Percentiles rank a stretch among this genome's conserved stretches.
These are phyloP conservation scores for Vesta saturnalis DNA, from an alignment of 2,888 invertebrate species.

Conservation along the genomic window DNA sequence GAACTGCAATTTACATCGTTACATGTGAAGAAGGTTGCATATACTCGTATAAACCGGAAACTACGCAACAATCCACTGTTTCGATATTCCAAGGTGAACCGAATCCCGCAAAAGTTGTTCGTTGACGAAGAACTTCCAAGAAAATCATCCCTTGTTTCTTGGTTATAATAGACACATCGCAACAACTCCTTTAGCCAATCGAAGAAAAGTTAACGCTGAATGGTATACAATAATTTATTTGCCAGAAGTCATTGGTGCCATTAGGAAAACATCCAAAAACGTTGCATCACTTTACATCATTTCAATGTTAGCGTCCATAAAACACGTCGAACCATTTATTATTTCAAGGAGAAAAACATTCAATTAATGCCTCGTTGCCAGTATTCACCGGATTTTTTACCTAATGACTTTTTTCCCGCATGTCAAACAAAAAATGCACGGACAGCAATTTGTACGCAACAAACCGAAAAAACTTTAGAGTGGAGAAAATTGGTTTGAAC, in stretches of 20 bases:
- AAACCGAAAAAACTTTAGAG: too few relatives aligned
- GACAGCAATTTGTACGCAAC: too few relatives aligned
- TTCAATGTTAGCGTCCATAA: too few relatives aligned
- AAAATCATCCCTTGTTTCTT: conserved; percentile 16
- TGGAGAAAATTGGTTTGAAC: too few relatives aligned
- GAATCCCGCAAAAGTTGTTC: conserved; percentile 19
- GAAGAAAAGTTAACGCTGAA: conserved; percentile 17
- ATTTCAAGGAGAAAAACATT: too few relatives aligned
- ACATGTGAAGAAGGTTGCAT: not conserved
- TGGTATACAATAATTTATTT: conserved; percentile 36
- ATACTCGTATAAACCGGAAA: conserved; percentile 10
- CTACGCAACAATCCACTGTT: conserved; percentile 22
- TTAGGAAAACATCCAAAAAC: too few relatives aligned
- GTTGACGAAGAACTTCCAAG: not conserved
- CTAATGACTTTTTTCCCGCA: too few relatives aligned
- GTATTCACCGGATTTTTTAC: too few relatives aligned
- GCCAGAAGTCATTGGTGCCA: not conserved
- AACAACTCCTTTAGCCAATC: conserved; percentile 20
- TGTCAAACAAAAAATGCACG: too few relatives aligned
- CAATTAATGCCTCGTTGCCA: too few relatives aligned
- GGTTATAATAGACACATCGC: conserved; percentile 42
- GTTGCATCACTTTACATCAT: too few relatives aligned
- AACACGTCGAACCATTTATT: too few relatives aligned
- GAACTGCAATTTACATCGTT: not conserved
- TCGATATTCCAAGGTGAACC: conserved; percentile 17